Percentiles rank a stretch among this genome's conserved stretches.
Evolutionary conservation across 1,140 invertebrate genomes (phyloP).

Genomic region (Hormaphis cornu): DNA sequence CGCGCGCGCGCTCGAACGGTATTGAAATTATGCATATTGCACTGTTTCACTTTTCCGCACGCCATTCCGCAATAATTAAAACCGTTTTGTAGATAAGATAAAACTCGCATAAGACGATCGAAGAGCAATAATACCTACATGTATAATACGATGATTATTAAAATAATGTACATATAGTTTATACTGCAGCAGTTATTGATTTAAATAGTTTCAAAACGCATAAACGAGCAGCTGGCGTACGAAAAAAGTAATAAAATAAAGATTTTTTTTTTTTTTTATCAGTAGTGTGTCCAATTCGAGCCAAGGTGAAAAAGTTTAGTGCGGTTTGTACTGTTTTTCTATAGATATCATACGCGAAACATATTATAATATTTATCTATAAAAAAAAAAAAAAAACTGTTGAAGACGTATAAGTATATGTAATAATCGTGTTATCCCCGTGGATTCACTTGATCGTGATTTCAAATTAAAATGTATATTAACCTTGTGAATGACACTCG

Average conservation of each 20-base stretch:
- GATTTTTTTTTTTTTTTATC: neutral
- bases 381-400: neutral
- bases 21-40: neutral
- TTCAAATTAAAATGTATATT: conserved; percentile 19
- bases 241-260: neutral
- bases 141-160: too few relatives aligned
- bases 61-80: conserved; percentile 9
- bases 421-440: conserved; percentile 16
- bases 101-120: neutral
- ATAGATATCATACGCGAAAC: neutral
- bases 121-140: neutral
- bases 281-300: neutral
- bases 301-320: conserved; percentile 10
- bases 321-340: neutral
- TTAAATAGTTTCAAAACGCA: neutral
- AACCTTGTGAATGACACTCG: conserved; percentile 26
- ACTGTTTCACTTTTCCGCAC: conserved; percentile 10
- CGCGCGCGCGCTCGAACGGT: neutral
- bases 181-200: too few relatives aligned
- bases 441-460: neutral
- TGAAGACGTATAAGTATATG: neutral
- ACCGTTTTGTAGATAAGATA: conserved; percentile 18
- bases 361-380: neutral
- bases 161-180: too few relatives aligned
- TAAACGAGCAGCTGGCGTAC: neutral